Evolutionary conservation across 2,113 vertebrate species (phyloP).

Genomic region (Protomyctophum bolini): DNA sequence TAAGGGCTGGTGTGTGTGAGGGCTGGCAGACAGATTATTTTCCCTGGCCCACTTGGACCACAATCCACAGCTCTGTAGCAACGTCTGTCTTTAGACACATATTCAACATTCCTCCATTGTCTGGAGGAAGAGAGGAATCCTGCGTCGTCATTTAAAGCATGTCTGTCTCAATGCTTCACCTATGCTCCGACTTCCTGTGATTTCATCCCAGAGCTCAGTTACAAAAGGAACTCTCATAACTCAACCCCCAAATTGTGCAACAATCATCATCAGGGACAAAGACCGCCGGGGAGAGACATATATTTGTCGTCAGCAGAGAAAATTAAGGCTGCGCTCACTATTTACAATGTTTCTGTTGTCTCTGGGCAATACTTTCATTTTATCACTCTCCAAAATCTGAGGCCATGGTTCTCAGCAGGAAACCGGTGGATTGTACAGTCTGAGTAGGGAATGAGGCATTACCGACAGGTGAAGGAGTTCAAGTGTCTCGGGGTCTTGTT

Average conservation of each 20-base stretch:
- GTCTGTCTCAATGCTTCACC: background rate
- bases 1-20: background rate
- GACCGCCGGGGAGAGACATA: background rate
- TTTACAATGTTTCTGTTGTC: background rate
- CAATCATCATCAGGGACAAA: background rate
- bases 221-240: background rate
- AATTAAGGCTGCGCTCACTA: background rate
- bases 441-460: too few relatives aligned
- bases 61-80: background rate
- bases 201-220: background rate
- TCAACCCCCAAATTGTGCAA: background rate
- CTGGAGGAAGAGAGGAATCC: conserved; percentile 1
- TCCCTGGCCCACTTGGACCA: conserved; percentile 1
- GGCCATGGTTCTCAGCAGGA: too few relatives aligned
- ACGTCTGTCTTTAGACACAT: conserved; percentile 6
- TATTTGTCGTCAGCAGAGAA: background rate
- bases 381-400: background rate
- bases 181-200: background rate
- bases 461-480: too few relatives aligned
- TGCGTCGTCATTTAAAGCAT: background rate
- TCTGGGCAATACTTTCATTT: background rate
- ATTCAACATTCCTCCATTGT: conserved; percentile 5
- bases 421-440: too few relatives aligned
- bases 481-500: too few relatives aligned
- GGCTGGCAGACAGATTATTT: background rate